A percentile compares a stretch with the other conserved stretches of the same genome.
Conservation (phyloP, 2,113 vertebrate genomes). For the Chloebia gouldiae region DNA sequence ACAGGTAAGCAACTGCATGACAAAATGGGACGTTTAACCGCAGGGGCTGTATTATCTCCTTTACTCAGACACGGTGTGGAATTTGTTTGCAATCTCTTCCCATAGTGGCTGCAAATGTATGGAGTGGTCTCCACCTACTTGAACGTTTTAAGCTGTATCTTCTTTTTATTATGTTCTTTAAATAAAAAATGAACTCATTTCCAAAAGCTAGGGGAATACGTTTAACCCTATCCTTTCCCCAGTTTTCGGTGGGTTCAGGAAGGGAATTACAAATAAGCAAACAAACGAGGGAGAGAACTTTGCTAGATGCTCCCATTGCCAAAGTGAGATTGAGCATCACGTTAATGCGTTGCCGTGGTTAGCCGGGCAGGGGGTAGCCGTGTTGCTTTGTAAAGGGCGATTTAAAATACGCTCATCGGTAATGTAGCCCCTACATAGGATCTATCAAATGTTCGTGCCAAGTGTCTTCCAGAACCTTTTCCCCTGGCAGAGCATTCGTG, state of each 20-base stretch:
- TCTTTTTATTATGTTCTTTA: conserved; percentile 59
- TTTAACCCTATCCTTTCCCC: conserved; percentile 54
- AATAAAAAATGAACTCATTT: conserved; percentile 64
- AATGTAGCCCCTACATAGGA: conserved; percentile 27
- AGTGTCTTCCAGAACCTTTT: conserved; percentile 8
- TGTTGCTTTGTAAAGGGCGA: conserved; percentile 82
- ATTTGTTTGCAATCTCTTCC: conserved; percentile 85
- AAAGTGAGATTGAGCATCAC: conserved; percentile 88
- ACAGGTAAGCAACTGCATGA: conserved; percentile 98
- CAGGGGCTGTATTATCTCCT: conserved; percentile 80
- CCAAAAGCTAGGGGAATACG: conserved; percentile 72
- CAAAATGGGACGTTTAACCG: conserved; percentile 91
- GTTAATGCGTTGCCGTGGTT: conserved; percentile 85
- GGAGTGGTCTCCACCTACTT: conserved; percentile 64
- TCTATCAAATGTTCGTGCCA: conserved; percentile 39
- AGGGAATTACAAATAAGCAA: conserved; percentile 66
- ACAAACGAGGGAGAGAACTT: conserved; percentile 67
- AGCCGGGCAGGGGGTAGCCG: conserved; percentile 75
- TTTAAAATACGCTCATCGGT: conserved; percentile 73
- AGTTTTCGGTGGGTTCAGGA: conserved; percentile 56
- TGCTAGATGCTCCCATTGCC: conserved; percentile 76
- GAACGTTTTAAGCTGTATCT: conserved; percentile 35
- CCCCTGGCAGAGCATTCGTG: not conserved
- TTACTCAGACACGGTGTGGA: conserved; percentile 78
- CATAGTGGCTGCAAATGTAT: conserved; percentile 79